Percentiles rank a stretch among this genome's conserved stretches.
Evolutionary conservation across 2,113 vertebrate species (phyloP).

Genomic region (Otus sunia): DNA sequence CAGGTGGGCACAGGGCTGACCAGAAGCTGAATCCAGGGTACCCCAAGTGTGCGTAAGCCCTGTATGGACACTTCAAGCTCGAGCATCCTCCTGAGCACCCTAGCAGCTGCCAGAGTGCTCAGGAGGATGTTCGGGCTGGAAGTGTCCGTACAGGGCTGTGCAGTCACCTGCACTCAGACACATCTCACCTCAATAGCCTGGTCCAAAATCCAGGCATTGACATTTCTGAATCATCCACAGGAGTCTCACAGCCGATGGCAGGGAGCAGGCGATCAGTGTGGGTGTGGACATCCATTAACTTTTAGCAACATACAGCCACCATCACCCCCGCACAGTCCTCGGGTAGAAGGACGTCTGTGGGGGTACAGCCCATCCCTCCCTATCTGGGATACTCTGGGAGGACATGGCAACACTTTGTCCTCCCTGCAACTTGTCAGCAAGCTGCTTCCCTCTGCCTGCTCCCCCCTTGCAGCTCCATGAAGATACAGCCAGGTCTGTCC

Average conservation of each 20-base stretch:
- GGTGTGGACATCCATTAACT: not conserved
- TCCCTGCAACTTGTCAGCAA: not conserved
- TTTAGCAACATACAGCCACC: not conserved
- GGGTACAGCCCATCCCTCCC: not conserved
- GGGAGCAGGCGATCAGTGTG: not conserved
- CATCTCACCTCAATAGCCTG: not conserved
- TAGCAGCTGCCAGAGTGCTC: not conserved
- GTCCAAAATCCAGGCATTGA: not conserved
- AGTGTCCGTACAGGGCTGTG: fast-evolving
- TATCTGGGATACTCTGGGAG: not conserved
- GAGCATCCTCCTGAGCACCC: not conserved
- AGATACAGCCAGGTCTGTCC: not conserved
- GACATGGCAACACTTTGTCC: not conserved
- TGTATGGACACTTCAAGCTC: fast-evolving
- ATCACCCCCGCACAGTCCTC: fast-evolving
- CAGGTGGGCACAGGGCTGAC: fast-evolving
- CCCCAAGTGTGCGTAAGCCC: not conserved
- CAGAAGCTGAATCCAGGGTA: not conserved
- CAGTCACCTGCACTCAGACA: not conserved
- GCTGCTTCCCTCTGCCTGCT: not conserved
- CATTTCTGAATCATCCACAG: not conserved
- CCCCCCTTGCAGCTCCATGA: not conserved
- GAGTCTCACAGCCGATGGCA: fast-evolving
- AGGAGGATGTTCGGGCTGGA: not conserved
- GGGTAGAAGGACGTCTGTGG: not conserved